Base-by-base conservation (phyloP, 1,140 invertebrate species). In the Megalopta genalis region DNA sequence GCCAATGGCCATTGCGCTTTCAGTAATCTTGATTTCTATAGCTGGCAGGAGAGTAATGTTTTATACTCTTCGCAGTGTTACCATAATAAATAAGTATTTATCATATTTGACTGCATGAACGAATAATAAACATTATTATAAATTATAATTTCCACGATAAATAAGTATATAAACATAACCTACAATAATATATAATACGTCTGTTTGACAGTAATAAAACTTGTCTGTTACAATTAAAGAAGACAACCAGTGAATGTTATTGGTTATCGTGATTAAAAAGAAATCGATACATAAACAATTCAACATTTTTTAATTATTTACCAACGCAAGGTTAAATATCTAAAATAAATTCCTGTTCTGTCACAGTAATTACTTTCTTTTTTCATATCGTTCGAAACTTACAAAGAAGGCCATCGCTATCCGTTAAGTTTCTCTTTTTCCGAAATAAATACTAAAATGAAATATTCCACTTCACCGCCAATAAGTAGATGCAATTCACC, bases 391-490 rank as follows among this genome's bases (percentile, higher is more conserved):
- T 32, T 64, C 52, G 12, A 64, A 16, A 10, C 52, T 21, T 75
- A 49, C 0, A 23, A 18, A 77, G 14, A 23, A 1, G 23, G 25
- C 8, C 7, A 1, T 69, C 18, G 2, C 32, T 32, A 39, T 23
- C 46, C 0, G 7, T 46, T n/a, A 39, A 66, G 37, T 49, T 14
- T 3, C 21, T 2, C 16, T 23, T 57, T 32, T 49, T 52, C 5
- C 52, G 66, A 62, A 66, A 81, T 57, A 81, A n/a, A 10, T 37
- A 7, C 4, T 49, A 94, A 90, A 89, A 95, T 95, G 95, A 96
- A 95, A 88, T 95, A 95, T 87, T 93, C 95, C 0, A 95, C 95
- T 60, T 96, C 95, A 39, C 95, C 95, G 23, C 73, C 88, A 18
- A 79, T 88, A 42, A 93, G 93, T 84, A 90, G 93, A 27, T 93